Conservation (phyloP, 2,797 vertebrate species). For the Microtus agrestis region DNA sequence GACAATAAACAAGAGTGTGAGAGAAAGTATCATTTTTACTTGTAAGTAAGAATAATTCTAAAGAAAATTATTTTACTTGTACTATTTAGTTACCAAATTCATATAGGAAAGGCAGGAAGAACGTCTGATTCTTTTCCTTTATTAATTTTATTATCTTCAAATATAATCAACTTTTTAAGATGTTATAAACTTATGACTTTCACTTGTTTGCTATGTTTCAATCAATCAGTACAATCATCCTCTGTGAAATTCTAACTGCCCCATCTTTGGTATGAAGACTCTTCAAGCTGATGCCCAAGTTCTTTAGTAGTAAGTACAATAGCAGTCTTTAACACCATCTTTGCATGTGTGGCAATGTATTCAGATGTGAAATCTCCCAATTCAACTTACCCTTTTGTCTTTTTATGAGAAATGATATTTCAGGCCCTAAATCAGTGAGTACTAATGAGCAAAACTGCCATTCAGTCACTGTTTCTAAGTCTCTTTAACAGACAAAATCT, state of each 20-base stretch:
- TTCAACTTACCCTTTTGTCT: background rate
- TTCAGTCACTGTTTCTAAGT: background rate
- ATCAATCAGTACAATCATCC: background rate
- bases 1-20: background rate
- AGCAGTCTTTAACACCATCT: background rate
- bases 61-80: background rate
- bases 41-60: constrained; percentile 2
- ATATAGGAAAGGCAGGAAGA: background rate
- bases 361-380: background rate
- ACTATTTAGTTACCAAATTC: background rate
- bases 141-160: background rate
- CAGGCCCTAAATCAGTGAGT: background rate
- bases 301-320: background rate
- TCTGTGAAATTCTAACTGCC: background rate
- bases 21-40: background rate
- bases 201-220: constrained; percentile 16
- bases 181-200: background rate
- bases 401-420: constrained; percentile 16
- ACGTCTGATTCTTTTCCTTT: background rate
- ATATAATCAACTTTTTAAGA: background rate
- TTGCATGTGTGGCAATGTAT: background rate
- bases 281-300: background rate
- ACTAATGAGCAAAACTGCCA: background rate
- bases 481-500: background rate
- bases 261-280: background rate